phyloP scores from a whole-genome alignment of 2,888 invertebrate genomes.

The Teleogryllus oceanicus region DNA sequence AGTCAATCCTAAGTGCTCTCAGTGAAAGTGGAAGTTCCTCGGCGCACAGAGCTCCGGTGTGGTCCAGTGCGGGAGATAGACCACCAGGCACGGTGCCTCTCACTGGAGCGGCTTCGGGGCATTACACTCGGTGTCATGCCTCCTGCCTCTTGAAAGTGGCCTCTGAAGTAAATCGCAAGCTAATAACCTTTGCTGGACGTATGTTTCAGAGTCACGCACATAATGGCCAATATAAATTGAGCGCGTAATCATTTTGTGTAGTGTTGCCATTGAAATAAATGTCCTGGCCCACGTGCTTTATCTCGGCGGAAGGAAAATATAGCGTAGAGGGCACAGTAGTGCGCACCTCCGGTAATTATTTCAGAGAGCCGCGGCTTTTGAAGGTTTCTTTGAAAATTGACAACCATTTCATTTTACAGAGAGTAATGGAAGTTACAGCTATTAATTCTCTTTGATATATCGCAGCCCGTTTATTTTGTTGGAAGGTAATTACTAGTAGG shows the following conservation, averaged over 20 bases:
- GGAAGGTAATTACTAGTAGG: background rate
- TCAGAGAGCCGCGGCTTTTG: background rate
- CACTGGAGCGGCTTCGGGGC: no score
- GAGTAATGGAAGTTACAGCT: background rate
- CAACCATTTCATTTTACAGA: background rate
- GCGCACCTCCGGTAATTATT: slow-evolving; percentile 2
- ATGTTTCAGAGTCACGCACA: background rate
- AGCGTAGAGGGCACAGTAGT: slow-evolving; percentile 5
- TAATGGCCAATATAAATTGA: slow-evolving; percentile 2
- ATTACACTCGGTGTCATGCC: no score
- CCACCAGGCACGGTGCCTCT: no score
- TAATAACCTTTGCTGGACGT: background rate
- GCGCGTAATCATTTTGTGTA: slow-evolving; percentile 11
- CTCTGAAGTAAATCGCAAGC: background rate
- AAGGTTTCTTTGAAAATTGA: background rate
- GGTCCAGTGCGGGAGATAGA: no score
- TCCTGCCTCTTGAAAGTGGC: no score
- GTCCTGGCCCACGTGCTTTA: background rate
- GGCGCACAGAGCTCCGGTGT: no score
- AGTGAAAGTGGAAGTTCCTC: no score
- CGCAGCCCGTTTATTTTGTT: background rate
- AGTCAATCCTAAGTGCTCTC: no score
- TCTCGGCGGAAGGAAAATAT: background rate
- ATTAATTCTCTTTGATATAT: background rate
- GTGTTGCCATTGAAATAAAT: slow-evolving; percentile 18